Evolutionary conservation across 2,113 vertebrate species (phyloP), one percentile per base, ranked within the genome.

Genomic region (Sula dactylatra): DNA sequence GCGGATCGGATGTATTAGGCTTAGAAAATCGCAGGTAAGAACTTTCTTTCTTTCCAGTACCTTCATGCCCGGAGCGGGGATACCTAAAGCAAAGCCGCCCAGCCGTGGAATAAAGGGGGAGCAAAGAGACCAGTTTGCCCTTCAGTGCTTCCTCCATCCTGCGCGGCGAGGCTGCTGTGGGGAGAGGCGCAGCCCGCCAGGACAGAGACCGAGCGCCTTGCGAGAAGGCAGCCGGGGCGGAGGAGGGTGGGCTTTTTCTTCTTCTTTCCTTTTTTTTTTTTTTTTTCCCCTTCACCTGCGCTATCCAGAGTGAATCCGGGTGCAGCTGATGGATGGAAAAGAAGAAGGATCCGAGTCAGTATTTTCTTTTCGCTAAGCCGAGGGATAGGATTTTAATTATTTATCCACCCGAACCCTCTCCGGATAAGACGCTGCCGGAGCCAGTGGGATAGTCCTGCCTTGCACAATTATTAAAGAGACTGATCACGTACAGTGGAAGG

Each of bases 381-480:
- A 97, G 90, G 90, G 96, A 94, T 90, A 45, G 93, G 95, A 93
- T 97, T 98, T 98, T 98, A 97, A 97, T 98, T 97, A 97, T 98
- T 97, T 96, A 95, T 97, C 88, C 90, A 72, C 66, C 95, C 89
- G 93, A 97, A 71, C 95, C 94, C 96, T 95, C 86, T 85, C 82
- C 22, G 97, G 94, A 90, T 86, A 90, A 87, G 96, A 58, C 80
- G 97, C 96, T 96, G 79, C 93, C 91, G 94, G 83, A 97, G 91
- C 94, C 91, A 83, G 81, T 95, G 98, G 98, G 98, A 98, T 98
- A 97, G 98, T 98, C 97, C 98, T 97, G 95, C 93, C 83, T 90
- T 52, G 94, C 96, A 96, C 97, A 92, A 96, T 96, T 97, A 95
- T 96, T 97, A 96, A 96, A 96, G 96, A 95, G 96, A 96, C 97